Conservation (phyloP, 2,888 invertebrate genomes). For the Lissocephala sabroskyi region DNA sequence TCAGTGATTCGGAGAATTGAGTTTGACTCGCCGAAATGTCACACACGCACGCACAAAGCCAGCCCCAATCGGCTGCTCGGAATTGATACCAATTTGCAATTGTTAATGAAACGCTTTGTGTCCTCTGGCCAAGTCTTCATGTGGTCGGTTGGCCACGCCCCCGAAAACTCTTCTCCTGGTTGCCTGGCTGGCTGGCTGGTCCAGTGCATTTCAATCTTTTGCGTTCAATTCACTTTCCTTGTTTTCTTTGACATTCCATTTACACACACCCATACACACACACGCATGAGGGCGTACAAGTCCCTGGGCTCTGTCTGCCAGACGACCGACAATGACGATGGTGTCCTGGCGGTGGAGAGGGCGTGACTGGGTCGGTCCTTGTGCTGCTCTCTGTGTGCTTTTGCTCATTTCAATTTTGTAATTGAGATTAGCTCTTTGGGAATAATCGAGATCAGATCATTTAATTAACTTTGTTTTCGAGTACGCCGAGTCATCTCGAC, state of each 20-base stretch:
- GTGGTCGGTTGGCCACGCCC: conserved; percentile 21
- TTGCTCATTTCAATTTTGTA: conserved; percentile 69
- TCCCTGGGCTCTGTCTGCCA: no score
- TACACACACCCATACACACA: conserved; percentile 27
- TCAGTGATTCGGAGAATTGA: conserved; percentile 67
- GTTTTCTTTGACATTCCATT: conserved; percentile 60
- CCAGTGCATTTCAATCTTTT: conserved; percentile 47
- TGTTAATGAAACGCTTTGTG: conserved; percentile 66
- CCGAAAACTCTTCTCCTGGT: conserved; percentile 1
- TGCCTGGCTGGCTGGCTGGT: no score
- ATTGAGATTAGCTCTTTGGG: conserved; percentile 68
- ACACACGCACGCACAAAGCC: conserved; percentile 12
- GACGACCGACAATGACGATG: conserved; percentile 10
- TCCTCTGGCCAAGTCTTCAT: conserved; percentile 17
- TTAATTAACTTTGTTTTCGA: conserved; percentile 69
- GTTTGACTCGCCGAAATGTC: conserved; percentile 29
- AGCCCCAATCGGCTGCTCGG: conserved; percentile 35
- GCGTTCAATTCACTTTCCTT: conserved; percentile 53
- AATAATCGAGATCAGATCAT: conserved; percentile 69
- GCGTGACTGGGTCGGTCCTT: conserved; percentile 3
- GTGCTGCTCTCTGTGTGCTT: conserved; percentile 5
- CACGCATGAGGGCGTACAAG: no score
- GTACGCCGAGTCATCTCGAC: conserved; percentile 35
- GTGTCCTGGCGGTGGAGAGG: no score
- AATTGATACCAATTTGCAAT: conserved; percentile 66